Evolutionary conservation across 2,113 vertebrate species (phyloP).

Genomic region (Plotosus lineatus): DNA sequence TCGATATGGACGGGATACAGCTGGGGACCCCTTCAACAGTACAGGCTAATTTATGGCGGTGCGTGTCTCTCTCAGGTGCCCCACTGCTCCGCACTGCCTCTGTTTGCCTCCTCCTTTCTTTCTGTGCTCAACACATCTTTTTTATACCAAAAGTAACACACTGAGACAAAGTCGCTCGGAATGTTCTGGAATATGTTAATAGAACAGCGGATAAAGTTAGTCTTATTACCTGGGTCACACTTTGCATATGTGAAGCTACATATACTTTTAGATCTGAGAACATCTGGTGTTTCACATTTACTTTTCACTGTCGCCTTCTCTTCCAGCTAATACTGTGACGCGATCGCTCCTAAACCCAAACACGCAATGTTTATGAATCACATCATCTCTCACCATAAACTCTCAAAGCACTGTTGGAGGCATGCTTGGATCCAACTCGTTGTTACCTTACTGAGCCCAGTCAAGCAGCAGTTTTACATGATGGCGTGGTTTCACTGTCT

Average conservation of each 20-base stretch:
- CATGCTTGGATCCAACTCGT: background rate
- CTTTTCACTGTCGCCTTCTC: background rate
- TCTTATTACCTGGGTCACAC: background rate
- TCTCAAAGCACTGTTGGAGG: background rate
- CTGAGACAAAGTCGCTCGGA: conserved; percentile 3
- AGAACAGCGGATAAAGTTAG: conserved; percentile 22
- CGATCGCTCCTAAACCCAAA: conserved; percentile 1
- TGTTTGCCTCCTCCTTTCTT: conserved; percentile 22
- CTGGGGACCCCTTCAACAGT: conserved; percentile 54
- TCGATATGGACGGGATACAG: conserved; percentile 48
- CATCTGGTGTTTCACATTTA: background rate
- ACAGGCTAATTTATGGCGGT: conserved; percentile 55
- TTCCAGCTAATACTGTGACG: background rate
- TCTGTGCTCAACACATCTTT: conserved; percentile 4
- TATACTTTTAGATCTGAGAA: background rate
- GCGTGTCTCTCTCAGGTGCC: conserved; percentile 35
- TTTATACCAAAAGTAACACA: conserved; percentile 13
- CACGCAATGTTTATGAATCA: too few species aligned
- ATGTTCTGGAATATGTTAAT: conserved; percentile 23
- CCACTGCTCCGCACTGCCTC: conserved; percentile 21
- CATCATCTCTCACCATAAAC: background rate
- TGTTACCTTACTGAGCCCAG: background rate
- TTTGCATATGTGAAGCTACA: conserved; percentile 22
- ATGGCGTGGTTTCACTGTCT: background rate
- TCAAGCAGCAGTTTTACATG: background rate